Base-by-base conservation (phyloP, 2,797 vertebrate species). In the Leuciscus waleckii region DNA sequence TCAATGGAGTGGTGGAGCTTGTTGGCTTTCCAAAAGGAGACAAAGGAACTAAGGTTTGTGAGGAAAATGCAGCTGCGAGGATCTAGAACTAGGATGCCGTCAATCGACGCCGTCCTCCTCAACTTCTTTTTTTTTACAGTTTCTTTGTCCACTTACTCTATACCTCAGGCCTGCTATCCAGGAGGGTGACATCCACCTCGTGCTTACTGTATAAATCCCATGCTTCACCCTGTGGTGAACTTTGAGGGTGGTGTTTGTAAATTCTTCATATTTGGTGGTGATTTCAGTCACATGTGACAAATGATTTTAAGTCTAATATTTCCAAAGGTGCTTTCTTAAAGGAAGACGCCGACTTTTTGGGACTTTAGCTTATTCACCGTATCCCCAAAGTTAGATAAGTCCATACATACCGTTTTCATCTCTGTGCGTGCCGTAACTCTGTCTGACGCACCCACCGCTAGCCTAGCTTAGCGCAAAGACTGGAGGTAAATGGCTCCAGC, bases 1-100 rank as follows among this genome's bases (percentile, higher is more conserved):
- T 95, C 90, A 97, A 95, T 89, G 96, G 95, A 87, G 92, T 95
- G 89, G 93, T 96, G 89, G 97, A 98, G 92, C 97, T 97, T 93
- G 94, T 96, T 94, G 96, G 95, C 88, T 95, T 96, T 91, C 94
- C 97, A 84, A 97, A 98, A 95, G 97, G 97, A 84, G 94, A 96
- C 90, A 96, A 96, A 95, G 97, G 97, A 94, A 92, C 91, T 85
- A 94, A 97, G 96, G 97, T 97, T 93, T 94, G 94, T 94, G 86
- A 84, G 70, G 41, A 82, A 61, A 76, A 37, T 2, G n/a, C 79
- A 73, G 76, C 78, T 78, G 63, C 68, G 67, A 83, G 68, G 82
- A 88, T 83, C 78, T 78, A 68, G 74, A 49, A 75, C 67, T 73
- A 54, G 68, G 78, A 71, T 65, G 49, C 71, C 58, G 39, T 78